phyloP scores from a whole-genome alignment of 2,797 vertebrate genomes.

The Phoebastria nigripes region DNA sequence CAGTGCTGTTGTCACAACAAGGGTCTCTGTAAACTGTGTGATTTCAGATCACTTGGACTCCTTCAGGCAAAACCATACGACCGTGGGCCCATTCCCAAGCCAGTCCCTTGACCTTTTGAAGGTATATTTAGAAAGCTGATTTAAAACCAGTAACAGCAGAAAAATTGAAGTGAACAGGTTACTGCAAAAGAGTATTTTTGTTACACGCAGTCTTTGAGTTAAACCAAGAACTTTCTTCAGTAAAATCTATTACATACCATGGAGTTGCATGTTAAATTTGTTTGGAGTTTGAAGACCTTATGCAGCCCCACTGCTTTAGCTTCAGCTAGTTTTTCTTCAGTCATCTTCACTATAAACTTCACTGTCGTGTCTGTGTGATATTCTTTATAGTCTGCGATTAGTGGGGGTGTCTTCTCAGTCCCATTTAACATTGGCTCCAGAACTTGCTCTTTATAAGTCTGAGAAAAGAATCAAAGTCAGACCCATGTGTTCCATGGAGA shows the following conservation, averaged over 20 bases:
- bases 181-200: neutral
- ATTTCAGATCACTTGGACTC: conserved; percentile 15
- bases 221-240: neutral
- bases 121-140: neutral
- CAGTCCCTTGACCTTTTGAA: neutral
- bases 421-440: conserved; percentile 94
- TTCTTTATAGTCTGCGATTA: conserved; percentile 96
- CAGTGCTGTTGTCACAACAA: neutral
- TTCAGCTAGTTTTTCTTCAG: conserved; percentile 84
- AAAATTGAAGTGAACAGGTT: neutral
- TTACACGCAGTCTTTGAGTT: neutral
- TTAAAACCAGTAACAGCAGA: conserved; percentile 19
- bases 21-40: neutral
- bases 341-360: conserved; percentile 92
- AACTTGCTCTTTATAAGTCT: conserved; percentile 95
- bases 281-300: conserved; percentile 97
- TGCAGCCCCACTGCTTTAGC: conserved; percentile 88
- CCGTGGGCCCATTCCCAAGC: neutral
- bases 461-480: conserved; percentile 41
- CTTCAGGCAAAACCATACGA: neutral
- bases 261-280: conserved; percentile 89
- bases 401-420: conserved; percentile 89
- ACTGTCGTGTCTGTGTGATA: conserved; percentile 97
- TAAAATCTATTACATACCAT: conserved; percentile 81
- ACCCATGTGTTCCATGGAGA: neutral